These are phyloP conservation scores for Macropis europaea DNA, from an alignment of 2,888 invertebrate genomes.

Conservation along the genomic window DNA sequence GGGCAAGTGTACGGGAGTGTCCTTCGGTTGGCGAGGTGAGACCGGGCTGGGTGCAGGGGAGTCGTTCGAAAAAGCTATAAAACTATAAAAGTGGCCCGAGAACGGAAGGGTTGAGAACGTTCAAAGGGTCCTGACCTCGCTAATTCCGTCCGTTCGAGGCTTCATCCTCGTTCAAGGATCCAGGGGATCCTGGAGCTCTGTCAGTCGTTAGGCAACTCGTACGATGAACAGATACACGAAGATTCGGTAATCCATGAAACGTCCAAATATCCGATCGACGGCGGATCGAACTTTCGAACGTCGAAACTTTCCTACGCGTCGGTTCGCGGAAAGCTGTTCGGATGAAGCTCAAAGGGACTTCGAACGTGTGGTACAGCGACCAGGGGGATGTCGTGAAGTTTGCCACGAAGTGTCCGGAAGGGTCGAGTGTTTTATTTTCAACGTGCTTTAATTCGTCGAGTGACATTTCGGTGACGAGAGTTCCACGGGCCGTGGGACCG, in stretches of 20 bases:
- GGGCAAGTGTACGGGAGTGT: conserved; percentile 19
- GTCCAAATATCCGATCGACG: too few relatives aligned
- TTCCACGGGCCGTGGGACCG: not conserved
- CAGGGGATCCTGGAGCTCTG: conserved; percentile 9
- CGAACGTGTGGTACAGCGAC: too few relatives aligned
- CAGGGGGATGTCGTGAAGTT: too few relatives aligned
- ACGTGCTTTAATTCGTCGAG: too few relatives aligned
- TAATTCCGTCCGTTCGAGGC: conserved; percentile 46
- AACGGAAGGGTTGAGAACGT: conserved; percentile 67
- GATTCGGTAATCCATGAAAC: not conserved
- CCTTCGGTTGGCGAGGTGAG: conserved; percentile 44
- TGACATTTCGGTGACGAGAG: too few relatives aligned
- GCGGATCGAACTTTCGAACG: too few relatives aligned
- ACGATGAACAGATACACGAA: not conserved
- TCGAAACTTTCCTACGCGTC: too few relatives aligned
- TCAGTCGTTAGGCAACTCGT: conserved; percentile 14
- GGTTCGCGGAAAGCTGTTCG: too few relatives aligned
- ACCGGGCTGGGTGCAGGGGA: conserved; percentile 13
- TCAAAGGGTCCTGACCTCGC: conserved; percentile 36
- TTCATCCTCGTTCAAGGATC: conserved; percentile 26
- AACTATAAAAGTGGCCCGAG: conserved; percentile 68
- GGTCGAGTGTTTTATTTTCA: too few relatives aligned
- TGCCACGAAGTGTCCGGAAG: too few relatives aligned
- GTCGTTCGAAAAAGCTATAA: conserved; percentile 62
- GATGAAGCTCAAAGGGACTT: too few relatives aligned